Evolutionary conservation across 2,797 vertebrate species (phyloP).

Genomic region (Luscinia luscinia): DNA sequence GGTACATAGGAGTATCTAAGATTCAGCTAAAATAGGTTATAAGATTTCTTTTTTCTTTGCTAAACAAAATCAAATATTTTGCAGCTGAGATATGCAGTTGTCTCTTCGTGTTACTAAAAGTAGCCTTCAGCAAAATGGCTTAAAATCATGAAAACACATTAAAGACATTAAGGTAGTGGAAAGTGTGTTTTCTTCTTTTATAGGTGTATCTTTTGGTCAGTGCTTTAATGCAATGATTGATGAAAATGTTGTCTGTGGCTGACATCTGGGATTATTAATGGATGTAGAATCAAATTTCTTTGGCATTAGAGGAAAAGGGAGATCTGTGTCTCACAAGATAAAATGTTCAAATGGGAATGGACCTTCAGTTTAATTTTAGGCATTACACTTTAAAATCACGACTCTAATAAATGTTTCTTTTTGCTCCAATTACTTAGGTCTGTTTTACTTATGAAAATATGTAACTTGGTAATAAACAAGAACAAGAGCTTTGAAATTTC

Average conservation of each 20-base stretch:
- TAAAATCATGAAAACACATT: constrained; percentile 62
- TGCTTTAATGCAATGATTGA: constrained; percentile 74
- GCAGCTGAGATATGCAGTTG: not conserved
- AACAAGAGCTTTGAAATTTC: not conserved
- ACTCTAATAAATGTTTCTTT: not conserved
- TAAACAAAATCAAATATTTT: constrained; percentile 13
- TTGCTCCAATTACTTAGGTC: not conserved
- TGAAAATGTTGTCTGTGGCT: constrained; percentile 63
- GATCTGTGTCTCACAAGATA: constrained; percentile 50
- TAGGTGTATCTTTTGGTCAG: constrained; percentile 68
- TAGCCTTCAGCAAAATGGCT: constrained; percentile 60
- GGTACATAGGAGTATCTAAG: not conserved
- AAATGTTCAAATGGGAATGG: constrained; percentile 48
- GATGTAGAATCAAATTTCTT: constrained; percentile 58
- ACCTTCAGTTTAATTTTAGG: constrained; percentile 40
- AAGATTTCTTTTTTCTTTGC: constrained; percentile 12
- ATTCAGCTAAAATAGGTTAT: not conserved
- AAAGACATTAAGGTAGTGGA: constrained; percentile 61
- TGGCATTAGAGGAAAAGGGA: constrained; percentile 53
- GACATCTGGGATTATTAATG: constrained; percentile 72
- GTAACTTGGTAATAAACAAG: not conserved
- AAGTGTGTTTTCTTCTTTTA: constrained; percentile 57
- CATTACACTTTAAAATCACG: not conserved
- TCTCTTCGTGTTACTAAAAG: constrained; percentile 31
- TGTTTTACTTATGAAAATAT: not conserved